A percentile compares a stretch with the other conserved stretches of the same genome.
Evolutionary conservation across 2,888 invertebrate species (phyloP).

Genomic region (Scaptomyza reducta): DNA sequence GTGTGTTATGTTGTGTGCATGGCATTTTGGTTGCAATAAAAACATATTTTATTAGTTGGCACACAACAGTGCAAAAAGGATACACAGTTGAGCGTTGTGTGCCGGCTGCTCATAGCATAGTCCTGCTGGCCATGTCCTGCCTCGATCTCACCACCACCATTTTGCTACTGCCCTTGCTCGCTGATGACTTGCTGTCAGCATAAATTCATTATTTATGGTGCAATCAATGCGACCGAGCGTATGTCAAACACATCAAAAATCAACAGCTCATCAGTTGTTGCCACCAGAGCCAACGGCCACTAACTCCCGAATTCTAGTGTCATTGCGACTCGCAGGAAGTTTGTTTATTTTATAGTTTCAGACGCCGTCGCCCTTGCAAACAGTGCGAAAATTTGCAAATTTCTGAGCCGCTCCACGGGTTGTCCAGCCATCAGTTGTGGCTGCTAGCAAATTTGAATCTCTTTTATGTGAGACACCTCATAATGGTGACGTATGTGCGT

Average conservation of each 20-base stretch:
- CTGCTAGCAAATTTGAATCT: conserved; percentile 71
- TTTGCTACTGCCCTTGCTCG: conserved; percentile 22
- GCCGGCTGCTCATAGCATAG: neutral
- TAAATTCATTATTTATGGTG: conserved; percentile 84
- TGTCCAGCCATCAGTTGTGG: conserved; percentile 57
- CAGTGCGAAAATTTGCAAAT: conserved; percentile 71
- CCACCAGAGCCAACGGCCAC: conserved; percentile 23
- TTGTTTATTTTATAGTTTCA: conserved; percentile 82
- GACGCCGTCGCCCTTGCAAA: conserved; percentile 54
- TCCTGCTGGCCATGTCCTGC: conserved; percentile 1
- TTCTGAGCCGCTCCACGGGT: conserved; percentile 55
- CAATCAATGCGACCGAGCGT: conserved; percentile 84
- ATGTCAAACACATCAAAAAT: conserved; percentile 85
- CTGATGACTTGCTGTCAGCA: conserved; percentile 82
- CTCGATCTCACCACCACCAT: conserved; percentile 42
- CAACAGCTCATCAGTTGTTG: conserved; percentile 67
- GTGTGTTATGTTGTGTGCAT: conserved; percentile 40
- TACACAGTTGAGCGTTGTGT: conserved; percentile 22
- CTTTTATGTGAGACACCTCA: conserved; percentile 64
- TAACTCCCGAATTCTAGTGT: conserved; percentile 14
- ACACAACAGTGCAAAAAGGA: conserved; percentile 59
- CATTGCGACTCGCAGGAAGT: conserved; percentile 67
- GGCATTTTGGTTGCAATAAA: conserved; percentile 65
- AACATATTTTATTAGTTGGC: conserved; percentile 81
- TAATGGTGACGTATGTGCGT: conserved; percentile 18